Base-by-base conservation (phyloP, 1,140 invertebrate genomes). In the Pinna nobilis region DNA sequence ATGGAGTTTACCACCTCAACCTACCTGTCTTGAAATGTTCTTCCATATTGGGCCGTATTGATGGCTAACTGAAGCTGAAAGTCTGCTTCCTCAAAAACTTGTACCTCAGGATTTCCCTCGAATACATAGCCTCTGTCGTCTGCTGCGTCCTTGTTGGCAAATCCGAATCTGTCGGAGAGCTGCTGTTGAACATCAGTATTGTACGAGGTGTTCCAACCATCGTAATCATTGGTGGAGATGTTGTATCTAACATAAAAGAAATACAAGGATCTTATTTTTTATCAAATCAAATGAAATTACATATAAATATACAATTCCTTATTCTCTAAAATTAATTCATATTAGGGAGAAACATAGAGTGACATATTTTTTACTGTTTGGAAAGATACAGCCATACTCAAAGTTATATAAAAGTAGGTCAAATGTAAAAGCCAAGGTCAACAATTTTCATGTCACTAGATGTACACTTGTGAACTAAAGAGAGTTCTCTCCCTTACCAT, bases 11-110 rank as follows among this genome's bases (percentile, higher is more conserved):
- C 80, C 3, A n/a, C 35, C 50, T 33, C 18, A 13, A 5, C 69
- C 65, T 60, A 88, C 86, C 88, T 87, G 59, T 89, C 87, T 68
- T 89, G 85, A 75, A 89, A 89, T 11, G 79, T 79, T 33, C 86
- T 71, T 9, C 87, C 87, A 84, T 74, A 89, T 74, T 89, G 87
- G 28, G 84, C 84, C 11, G 87, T 89, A 74, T 89, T 86, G 25
- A 89, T 75, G 15, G 87, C 86, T 20, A 89, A 64, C 32, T 78
- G 59, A 1, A 89, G 73, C 9, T 64, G 60, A 69, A 88, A 84
- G 50, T 84, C 76, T n/a, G 76, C 70, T 68, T 82, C 79, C 39
- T 70, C 63, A 79, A 89, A 89, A 23, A 89, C 23, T 60, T 88
- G 80, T 4, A 88, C 83, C 30, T 79, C 57, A 6, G 88, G 87